A percentile compares a stretch with the other conserved stretches of the same genome.
These are phyloP conservation scores for Lethenteron reissneri DNA, from an alignment of 2,113 vertebrate genomes.

Conservation along the genomic window DNA sequence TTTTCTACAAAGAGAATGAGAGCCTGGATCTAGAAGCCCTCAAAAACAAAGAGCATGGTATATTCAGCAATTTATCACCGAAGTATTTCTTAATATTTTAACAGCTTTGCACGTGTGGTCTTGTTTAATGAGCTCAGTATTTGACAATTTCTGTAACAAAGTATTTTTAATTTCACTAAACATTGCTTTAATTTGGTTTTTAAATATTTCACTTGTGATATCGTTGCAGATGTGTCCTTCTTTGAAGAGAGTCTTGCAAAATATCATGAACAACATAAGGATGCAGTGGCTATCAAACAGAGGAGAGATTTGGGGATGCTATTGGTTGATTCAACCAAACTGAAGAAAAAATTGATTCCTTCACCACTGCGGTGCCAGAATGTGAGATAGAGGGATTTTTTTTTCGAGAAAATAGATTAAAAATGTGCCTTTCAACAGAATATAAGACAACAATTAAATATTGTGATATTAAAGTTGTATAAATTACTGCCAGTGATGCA, in stretches of 20 bases:
- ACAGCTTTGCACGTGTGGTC: too few relatives aligned
- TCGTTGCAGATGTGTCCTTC: conserved; percentile 28
- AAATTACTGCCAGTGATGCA: too few relatives aligned
- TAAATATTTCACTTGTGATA: conserved; percentile 3
- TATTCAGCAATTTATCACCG: conserved; percentile 7
- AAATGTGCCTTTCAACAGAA: conserved; percentile 7
- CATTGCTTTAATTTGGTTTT: conserved; percentile 6
- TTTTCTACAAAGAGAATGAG: conserved; percentile 43
- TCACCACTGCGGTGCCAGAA: conserved; percentile 36
- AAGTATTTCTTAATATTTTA: too few relatives aligned
- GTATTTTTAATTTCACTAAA: too few relatives aligned
- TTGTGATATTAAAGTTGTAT: too few relatives aligned
- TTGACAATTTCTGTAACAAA: too few relatives aligned
- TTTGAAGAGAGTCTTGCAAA: conserved; percentile 33
- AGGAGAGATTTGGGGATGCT: conserved; percentile 36
- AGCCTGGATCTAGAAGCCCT: conserved; percentile 32
- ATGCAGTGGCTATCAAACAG: conserved; percentile 26
- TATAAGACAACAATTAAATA: conserved; percentile 4
- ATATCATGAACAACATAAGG: conserved; percentile 32
- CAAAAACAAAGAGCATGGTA: conserved; percentile 36
- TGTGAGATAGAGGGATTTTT: conserved; percentile 19
- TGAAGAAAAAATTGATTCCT: conserved; percentile 36
- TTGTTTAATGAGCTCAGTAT: too few relatives aligned
- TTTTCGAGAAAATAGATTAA: background rate
- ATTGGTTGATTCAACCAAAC: conserved; percentile 34